Conservation (phyloP, 2,113 vertebrate species). For the Nestor notabilis region DNA sequence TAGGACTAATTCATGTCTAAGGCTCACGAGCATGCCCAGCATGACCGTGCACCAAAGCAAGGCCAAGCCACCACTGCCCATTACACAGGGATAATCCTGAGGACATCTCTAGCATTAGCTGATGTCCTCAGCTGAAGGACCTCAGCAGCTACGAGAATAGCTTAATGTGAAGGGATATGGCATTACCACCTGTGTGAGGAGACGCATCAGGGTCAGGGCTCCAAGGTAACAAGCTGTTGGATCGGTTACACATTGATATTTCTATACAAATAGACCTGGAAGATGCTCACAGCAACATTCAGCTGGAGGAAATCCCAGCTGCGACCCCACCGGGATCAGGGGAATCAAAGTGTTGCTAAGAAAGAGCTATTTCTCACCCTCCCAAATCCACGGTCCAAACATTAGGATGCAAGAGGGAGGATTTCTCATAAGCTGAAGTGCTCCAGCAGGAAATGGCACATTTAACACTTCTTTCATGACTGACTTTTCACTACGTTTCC, state of each 20-base stretch:
- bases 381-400: constrained; percentile 36
- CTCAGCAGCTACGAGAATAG: background rate
- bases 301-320: constrained; percentile 26
- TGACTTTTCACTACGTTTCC: background rate
- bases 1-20: background rate
- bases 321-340: background rate
- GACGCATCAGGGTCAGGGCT: background rate
- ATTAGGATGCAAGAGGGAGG: constrained; percentile 1
- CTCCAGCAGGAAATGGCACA: constrained; percentile 33
- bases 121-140: too few relatives aligned
- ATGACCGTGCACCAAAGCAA: background rate
- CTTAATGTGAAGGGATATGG: background rate
- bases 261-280: background rate
- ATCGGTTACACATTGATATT: background rate
- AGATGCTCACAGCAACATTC: background rate
- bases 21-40: background rate
- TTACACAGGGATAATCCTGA: background rate
- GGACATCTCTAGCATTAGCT: background rate
- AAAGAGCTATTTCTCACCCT: constrained; percentile 18
- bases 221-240: background rate
- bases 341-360: constrained; percentile 10
- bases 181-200: background rate
- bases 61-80: background rate
- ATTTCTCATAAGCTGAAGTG: background rate
- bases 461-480: background rate